Base-by-base conservation (phyloP, 2,113 vertebrate species). In the Percina caprodes region DNA sequence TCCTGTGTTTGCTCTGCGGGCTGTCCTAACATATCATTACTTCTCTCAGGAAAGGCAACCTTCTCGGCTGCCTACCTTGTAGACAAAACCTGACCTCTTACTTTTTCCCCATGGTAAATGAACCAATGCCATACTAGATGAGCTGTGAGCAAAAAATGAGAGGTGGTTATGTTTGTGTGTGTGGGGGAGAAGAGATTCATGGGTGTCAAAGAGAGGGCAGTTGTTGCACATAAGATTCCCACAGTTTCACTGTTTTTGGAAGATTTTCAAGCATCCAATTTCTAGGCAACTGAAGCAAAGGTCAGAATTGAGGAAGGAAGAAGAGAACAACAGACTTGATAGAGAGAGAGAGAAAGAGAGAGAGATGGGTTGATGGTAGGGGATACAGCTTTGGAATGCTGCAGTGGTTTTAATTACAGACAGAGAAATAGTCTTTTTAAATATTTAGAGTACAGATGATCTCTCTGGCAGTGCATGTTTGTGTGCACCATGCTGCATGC, bases 401-500 rank as follows among this genome's bases (percentile, higher is more conserved):
- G 87, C 74, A 79, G 83, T 86, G 82, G 90, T 92, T 94, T 93
- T 95, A 94, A 94, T 94, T 93, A 91, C 93, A 93, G 87, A 83
- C 79, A 83, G 81, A 86, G 80, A 76, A 89, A 89, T 85, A 82
- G 82, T 82, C 91, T 93, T 89, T 93, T 95, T 92, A 94, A 95
- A 94, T 94, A 94, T 95, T 95, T 95, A 93, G 74, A 92, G 84
- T 84, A 76, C 74, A 90, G 82, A 91, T 88, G 83, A 86, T 83
- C 89, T 79, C 69, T 74, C 69, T 84, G 70, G 85, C 68, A 73
- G 76, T 54, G 83, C 70, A 83, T 83, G 80, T 85, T 62, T 84
- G 86, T 75, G 80, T 88, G 86, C 69, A 54, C 58, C 69, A 70
- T 75, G 52, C 65, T 79, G 86, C 86, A 83, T 79, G 52, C 84